Base-by-base conservation (phyloP, 2,888 invertebrate species). In the Gastrophysa polygoni region DNA sequence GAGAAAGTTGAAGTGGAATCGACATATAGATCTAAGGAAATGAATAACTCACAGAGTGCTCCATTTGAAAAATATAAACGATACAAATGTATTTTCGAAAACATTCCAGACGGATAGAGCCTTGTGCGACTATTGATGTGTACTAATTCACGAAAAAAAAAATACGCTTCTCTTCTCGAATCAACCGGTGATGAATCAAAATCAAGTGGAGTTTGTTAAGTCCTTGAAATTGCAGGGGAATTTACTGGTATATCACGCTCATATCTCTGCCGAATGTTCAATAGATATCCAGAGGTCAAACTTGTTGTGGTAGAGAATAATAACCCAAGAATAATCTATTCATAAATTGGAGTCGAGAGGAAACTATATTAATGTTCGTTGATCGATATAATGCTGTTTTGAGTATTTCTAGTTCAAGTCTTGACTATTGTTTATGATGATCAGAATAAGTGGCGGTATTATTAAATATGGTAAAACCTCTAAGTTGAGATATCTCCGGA, bases 281-380 rank as follows among this genome's bases (percentile, higher is more conserved):
- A 62, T 57, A 67, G 68, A 67, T 69, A 64, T 52, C 48, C 34
- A 55, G 64, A 67, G 76, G 74, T 75, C 75, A 77, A 73, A 73
- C 72, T 73, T 76, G 76, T 75, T 75, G 74, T 73, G 74, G 76
- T 75, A 72, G 73, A 73, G 72, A 75, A 75, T 70, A 68, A 71
- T 63, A 64, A 68, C 59, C 61, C 57, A 64, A 70, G 61, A 43
- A 43, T 54, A 29, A 46, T 58, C 44, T 54, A 60, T 66, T 66
- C 47, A 54, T 57, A 44, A 32, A 44, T 59, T 34, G 57, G 49
- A 48, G 21, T 29, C 43, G 28, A 49, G 55, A 59, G 46, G 59
- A 59, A 52, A 24, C 52, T 7, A 46, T 17, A 16, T 24, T 28
- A 50, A 29, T 38, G 38, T 38, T 38, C 14, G 38, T 3, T 6